Evolutionary conservation across 92 coral and sea anemone species (phyloP), one percentile per base, ranked within the genome.

Genomic region (Umimayanthus kanabou): DNA sequence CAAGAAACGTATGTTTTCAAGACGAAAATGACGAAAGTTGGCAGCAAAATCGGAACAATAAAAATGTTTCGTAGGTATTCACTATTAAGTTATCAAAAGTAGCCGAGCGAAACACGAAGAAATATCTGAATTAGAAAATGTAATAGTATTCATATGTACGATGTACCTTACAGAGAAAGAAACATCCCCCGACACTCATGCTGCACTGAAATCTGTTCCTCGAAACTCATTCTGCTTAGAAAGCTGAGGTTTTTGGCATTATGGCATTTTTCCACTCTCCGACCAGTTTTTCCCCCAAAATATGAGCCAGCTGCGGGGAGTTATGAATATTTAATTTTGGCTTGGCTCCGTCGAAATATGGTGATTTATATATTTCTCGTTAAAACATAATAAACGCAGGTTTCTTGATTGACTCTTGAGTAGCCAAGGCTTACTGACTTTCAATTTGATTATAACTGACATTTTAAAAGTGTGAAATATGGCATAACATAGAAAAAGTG

Each of bases 201-300:
- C 69, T 83, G 77, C 43, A 6, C 9, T 0, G 26, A 83, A 3
- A 25, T 16, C 5, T 4, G 26, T 72, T 28, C 40, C 39, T 15
- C 42, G 33, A 13, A 13, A 22, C 26, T 70, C 87, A 83, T 83
- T 70, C 87, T 83, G 87, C 74, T 81, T 29, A 78, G 42, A 40
- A 43, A 70, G 20, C 64, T 82, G 77, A 83, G 66, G 78, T 83
- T 83, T 83, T 82, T 82, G 77, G 42, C 65, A 82, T 66, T 82
- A 70, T 40, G 77, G 76, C 45, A 42, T 83, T 65, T 66, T 28
- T 82, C 66, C 39, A 47, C 87, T 45, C 45, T 83, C 64, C 13
- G 77, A 83, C 47, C 69, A 83, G 67, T 43, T 83, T 83, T 78
- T 70, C 39, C 47, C 42, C 28, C 70, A n/a, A 83, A 47, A 55